A percentile compares a stretch with the other conserved stretches of the same genome.
Conservation (phyloP, 2,113 vertebrate genomes). For the Tenebrosternarchus preto region DNA sequence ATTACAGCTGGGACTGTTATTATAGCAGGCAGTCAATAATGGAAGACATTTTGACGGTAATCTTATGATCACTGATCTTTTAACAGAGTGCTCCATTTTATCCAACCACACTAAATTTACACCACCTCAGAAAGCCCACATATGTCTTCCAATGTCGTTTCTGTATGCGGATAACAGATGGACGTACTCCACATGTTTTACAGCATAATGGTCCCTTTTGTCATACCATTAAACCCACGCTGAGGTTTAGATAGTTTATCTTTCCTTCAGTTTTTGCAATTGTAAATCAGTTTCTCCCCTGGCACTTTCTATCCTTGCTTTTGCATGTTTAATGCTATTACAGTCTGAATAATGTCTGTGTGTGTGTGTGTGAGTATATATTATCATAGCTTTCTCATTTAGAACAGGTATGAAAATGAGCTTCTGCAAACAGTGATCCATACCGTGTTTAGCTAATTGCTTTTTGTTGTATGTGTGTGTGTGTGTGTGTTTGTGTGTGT, state of each 20-base stretch:
- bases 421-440: neutral
- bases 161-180: too few relatives aligned
- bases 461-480: slow-evolving; percentile 2
- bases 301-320: neutral
- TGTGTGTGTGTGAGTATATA: neutral
- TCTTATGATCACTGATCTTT: too few relatives aligned
- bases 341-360: neutral
- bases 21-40: too few relatives aligned
- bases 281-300: slow-evolving; percentile 10
- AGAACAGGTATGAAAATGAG: slow-evolving; percentile 10
- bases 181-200: neutral
- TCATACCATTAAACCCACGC: neutral
- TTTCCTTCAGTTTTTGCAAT: neutral
- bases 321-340: slow-evolving; percentile 21
- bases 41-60: too few relatives aligned
- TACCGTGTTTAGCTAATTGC: slow-evolving; percentile 8
- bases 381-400: neutral
- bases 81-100: too few relatives aligned
- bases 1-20: too few relatives aligned
- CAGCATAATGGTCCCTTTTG: neutral
- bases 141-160: too few relatives aligned
- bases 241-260: neutral
- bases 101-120: too few relatives aligned
- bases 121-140: too few relatives aligned
- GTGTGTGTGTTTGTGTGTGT: neutral